Conservation (phyloP, 2,113 vertebrate genomes). For the Guaruba guarouba region DNA sequence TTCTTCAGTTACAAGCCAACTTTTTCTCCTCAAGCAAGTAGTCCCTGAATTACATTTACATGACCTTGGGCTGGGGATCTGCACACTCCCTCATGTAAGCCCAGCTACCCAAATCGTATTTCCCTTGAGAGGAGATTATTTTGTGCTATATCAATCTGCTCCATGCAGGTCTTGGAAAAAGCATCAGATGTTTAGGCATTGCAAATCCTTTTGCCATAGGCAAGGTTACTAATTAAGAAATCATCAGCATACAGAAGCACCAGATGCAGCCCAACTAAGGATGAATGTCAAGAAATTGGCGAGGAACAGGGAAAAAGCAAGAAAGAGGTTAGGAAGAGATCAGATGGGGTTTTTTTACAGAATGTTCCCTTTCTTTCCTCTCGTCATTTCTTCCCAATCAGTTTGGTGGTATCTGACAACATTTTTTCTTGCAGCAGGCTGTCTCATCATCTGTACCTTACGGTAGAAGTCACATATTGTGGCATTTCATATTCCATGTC, state of each 20-base stretch:
- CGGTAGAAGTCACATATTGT: accelerated
- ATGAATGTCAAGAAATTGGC: slow-evolving; percentile 65
- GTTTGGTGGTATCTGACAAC: neutral
- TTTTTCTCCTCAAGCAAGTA: neutral
- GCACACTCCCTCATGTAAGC: neutral
- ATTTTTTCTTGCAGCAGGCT: neutral
- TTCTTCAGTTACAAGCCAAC: neutral
- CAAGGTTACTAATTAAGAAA: slow-evolving; percentile 59
- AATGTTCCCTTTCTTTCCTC: slow-evolving; percentile 16
- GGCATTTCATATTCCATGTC: neutral
- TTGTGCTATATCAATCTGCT: slow-evolving; percentile 29
- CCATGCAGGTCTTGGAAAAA: slow-evolving; percentile 37
- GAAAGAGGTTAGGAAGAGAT: slow-evolving; percentile 30
- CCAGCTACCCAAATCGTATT: neutral
- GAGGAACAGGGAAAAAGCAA: neutral
- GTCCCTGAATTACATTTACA: neutral
- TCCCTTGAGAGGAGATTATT: slow-evolving; percentile 44
- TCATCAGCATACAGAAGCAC: slow-evolving; percentile 23
- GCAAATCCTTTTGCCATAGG: slow-evolving; percentile 57
- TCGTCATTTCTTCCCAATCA: neutral
- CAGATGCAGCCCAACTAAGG: slow-evolving; percentile 29
- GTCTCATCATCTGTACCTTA: neutral
- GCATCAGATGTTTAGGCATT: slow-evolving; percentile 55
- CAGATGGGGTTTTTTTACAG: neutral
- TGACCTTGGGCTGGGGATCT: slow-evolving; percentile 27